Base-by-base conservation (phyloP, 2,113 vertebrate genomes). In the Puffinus mauretanicus region DNA sequence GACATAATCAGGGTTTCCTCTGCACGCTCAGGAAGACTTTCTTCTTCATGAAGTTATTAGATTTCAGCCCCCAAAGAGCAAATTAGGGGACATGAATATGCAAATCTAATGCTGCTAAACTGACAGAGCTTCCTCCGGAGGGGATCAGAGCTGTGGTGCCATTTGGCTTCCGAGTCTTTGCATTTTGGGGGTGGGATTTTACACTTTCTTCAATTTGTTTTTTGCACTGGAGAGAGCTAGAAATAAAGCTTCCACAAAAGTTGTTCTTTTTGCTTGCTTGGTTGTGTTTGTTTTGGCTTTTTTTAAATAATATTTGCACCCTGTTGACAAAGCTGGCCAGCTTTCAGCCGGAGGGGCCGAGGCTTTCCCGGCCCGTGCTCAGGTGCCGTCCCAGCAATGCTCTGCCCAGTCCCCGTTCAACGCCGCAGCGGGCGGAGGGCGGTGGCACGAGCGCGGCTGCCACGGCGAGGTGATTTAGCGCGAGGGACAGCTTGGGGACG, bases 71-170 rank as follows among this genome's bases (percentile, higher is more conserved):
- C 92, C 25, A 1, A 93, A 95, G 95, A 96, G 87, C 84, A 88
- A 96, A 97, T 91, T 90, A 95, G 71, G 82, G 84, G 87, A 72
- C 81, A 93, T 94, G 87, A 97, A 97, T 94, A 96, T 94, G 92
- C 92, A 96, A 96, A 96, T 87, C 44, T 60, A 72, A 79, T 27
- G 70, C 52, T 94, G 79, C 93, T 69, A 86, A 82, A 93, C 89
- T 69, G 95, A 72, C 75, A 89, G 87, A 9, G 57, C 62, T 60
- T 65, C 83, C 64, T 84, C 83, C 16, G 0, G 61, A 70, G 82
- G 80, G 87, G 87, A 82, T 90, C 82, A 40, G 71, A 87, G 93
- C 78, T 57, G 54, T 9, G 4, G 62, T 94, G 96, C 85, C 92
- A 95, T 96, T 96, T 92, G 93, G 82, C 71, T 96, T 76, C 92